Base-by-base conservation (phyloP, 2,113 vertebrate species). In the Condylura cristata region DNA sequence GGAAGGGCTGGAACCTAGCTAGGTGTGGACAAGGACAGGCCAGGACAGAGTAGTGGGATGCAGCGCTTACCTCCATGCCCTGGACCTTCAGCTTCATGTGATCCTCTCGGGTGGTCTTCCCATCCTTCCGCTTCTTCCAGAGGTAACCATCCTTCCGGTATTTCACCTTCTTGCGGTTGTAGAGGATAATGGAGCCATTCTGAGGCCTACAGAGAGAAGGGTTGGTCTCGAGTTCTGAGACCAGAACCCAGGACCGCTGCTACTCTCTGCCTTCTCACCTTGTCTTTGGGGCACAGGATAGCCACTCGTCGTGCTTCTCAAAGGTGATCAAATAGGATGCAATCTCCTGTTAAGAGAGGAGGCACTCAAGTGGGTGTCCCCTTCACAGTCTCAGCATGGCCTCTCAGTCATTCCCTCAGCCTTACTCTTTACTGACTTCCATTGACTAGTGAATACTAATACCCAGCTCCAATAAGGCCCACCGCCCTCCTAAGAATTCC, bases 81-180 rank as follows among this genome's bases (percentile, higher is more conserved):
- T 99, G 99, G 88, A 99, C 99, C 97, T 99, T 99, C 60, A 99
- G 98, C 97, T 99, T 99, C 99, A 99, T 99, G 97, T 99, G 99
- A 98, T 99, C 99, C 93, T 99, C 99, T 81, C 99, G 98, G 0
- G 99, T 99, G 0, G 99, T 99, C 91, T 99, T 99, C 10, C 99
- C 99, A n/a, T 99, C 99, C 90, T 99, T 99, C 72, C 99, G 97
- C 85, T 99, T 99, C 97, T 99, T 99, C 99, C 99, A 99, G 97
- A 98, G 98, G 96, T 99, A 99, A 0, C 99, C 99, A 8, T 99
- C 99, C 90, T 99, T 99, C 74, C 99, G 98, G 96, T 99, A 99
- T 96, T 99, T 99, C 90, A 99, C 99, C 97, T 99, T 99, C 98
- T 99, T 99, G 53, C 99, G 98, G 96, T 99, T 99, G 97, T 99